phyloP scores from a whole-genome alignment of 2,888 invertebrate genomes.

The Argyra leucocephala region DNA sequence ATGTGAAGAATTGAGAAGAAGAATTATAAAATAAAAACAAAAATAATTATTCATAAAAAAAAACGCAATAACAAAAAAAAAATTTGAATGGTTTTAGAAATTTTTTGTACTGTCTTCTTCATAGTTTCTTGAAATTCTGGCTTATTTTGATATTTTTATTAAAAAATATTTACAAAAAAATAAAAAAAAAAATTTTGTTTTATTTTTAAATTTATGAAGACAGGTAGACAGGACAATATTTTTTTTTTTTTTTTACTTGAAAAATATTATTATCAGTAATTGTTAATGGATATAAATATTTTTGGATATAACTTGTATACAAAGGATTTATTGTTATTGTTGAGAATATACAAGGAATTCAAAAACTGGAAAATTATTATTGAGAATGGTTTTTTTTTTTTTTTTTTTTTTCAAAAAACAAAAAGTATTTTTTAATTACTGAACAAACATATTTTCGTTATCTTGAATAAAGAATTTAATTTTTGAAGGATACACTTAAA shows the following conservation, averaged over 20 bases:
- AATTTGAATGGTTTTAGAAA: not conserved
- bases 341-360: not conserved
- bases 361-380: no score
- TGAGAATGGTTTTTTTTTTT: no score
- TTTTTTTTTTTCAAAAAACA: no score
- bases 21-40: not conserved
- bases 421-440: no score
- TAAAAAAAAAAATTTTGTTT: not conserved
- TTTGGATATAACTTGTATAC: no score
- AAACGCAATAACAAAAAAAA: not conserved
- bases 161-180: not conserved
- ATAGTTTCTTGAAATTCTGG: not conserved
- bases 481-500: no score
- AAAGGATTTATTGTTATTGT: not conserved
- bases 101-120: not conserved
- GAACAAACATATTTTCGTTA: no score
- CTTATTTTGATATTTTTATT: not conserved
- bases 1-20: not conserved
- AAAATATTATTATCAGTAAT: not conserved
- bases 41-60: not conserved
- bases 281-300: not conserved
- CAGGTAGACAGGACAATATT: slow-evolving; percentile 6
- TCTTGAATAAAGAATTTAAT: no score
- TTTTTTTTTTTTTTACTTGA: not conserved
- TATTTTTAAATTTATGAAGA: not conserved